A percentile compares a stretch with the other conserved stretches of the same genome.
Evolutionary conservation across 2,113 vertebrate species (phyloP).

Genomic region (Oncorhynchus keta): DNA sequence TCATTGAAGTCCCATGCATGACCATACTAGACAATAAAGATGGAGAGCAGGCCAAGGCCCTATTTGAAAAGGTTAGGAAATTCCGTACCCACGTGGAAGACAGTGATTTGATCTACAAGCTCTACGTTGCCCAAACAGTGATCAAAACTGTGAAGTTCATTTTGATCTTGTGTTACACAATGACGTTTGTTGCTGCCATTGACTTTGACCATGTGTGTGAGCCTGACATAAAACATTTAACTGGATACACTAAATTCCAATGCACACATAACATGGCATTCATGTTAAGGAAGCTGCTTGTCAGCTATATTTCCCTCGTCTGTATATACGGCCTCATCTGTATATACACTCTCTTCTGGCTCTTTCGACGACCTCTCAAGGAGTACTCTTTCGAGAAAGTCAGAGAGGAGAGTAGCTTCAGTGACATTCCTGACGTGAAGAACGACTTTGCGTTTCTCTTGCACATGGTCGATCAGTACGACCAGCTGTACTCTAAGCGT

Average conservation of each 20-base stretch:
- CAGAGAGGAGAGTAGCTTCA: conserved; percentile 96
- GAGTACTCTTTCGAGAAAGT: conserved; percentile 99
- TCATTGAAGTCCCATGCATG: conserved; percentile 91
- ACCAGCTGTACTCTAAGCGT: conserved; percentile 94
- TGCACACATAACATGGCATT: conserved; percentile 99
- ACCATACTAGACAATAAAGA: conserved; percentile 98
- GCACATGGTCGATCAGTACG: conserved; percentile 98
- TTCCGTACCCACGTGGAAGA: conserved; percentile 95
- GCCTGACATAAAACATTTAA: conserved; percentile 91
- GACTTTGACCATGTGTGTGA: conserved; percentile 89
- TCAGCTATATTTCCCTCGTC: conserved; percentile 96
- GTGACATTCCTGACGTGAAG: conserved; percentile 97
- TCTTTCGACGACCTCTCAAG: conserved; percentile 92
- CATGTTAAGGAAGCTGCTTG: conserved; percentile 93
- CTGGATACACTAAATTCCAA: conserved; percentile 87
- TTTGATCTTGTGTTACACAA: conserved; percentile 93
- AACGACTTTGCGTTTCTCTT: conserved; percentile 98
- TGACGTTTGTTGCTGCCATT: conserved; percentile 92
- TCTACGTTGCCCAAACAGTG: conserved; percentile 93
- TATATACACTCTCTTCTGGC: conserved; percentile 95
- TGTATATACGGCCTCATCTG: conserved; percentile 94
- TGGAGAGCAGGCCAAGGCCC: conserved; percentile 95
- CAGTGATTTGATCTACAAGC: conserved; percentile 95
- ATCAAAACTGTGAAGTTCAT: conserved; percentile 98
- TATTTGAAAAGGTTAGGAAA: conserved; percentile 97